phyloP scores from a whole-genome alignment of 1,140 invertebrate genomes.

The Drosophila mojavensis region DNA sequence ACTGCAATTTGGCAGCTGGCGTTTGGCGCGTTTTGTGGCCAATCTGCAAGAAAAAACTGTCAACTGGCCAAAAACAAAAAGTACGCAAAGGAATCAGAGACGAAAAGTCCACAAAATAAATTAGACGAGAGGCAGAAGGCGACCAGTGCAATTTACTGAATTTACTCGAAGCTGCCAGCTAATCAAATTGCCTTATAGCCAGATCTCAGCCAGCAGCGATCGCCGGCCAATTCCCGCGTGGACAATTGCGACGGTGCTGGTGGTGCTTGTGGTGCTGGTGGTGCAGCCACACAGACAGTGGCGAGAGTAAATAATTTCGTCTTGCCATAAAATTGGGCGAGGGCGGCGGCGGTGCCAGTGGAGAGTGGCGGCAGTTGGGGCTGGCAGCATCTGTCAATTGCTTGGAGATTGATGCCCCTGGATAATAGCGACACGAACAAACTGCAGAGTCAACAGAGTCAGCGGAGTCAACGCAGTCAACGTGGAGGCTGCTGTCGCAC shows the following conservation, averaged over 20 bases:
- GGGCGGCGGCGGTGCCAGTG: constrained; percentile 21
- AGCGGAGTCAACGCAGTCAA: constrained; percentile 58
- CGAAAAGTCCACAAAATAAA: constrained; percentile 67
- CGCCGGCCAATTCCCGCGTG: constrained; percentile 73
- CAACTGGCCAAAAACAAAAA: constrained; percentile 63
- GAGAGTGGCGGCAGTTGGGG: constrained; percentile 14
- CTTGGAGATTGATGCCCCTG: constrained; percentile 77
- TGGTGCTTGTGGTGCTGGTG: constrained; percentile 42
- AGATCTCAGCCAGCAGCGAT: constrained; percentile 29
- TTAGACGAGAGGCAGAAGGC: constrained; percentile 69
- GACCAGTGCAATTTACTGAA: constrained; percentile 69
- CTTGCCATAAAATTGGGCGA: constrained; percentile 70
- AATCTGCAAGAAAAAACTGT: constrained; percentile 59
- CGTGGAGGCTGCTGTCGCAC: constrained; percentile 28
- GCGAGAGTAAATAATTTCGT: constrained; percentile 76
- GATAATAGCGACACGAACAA: constrained; percentile 82
- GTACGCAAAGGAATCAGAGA: constrained; percentile 37
- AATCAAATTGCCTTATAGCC: constrained; percentile 79
- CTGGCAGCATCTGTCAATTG: constrained; percentile 71
- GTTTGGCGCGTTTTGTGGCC: neutral
- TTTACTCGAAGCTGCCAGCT: constrained; percentile 51
- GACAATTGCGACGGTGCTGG: constrained; percentile 61
- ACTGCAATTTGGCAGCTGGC: constrained; percentile 40
- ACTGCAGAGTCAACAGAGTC: constrained; percentile 69
- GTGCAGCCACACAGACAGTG: constrained; percentile 10